Evolutionary conservation across 2,797 vertebrate genomes (phyloP).

Genomic region (Labeo calbasu): DNA sequence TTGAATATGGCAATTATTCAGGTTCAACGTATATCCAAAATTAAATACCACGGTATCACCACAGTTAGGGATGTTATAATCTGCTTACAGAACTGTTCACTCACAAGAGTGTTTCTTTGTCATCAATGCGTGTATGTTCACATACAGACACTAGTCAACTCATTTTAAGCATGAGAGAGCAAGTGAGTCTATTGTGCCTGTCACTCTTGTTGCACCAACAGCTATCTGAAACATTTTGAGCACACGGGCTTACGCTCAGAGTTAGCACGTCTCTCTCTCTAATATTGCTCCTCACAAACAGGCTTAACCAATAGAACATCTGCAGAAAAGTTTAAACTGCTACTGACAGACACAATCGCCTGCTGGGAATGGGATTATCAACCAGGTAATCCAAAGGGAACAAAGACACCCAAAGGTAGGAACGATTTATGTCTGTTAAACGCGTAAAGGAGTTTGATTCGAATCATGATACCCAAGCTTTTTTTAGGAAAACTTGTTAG

Average conservation of each 20-base stretch:
- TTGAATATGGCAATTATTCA: not conserved
- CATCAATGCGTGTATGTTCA: constrained; percentile 17
- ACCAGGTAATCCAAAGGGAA: constrained; percentile 68
- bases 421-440: not conserved
- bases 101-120: not conserved
- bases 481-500: not conserved
- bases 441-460: not conserved
- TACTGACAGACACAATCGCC: constrained; percentile 67
- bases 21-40: not conserved
- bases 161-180: constrained; percentile 75
- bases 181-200: constrained; percentile 76
- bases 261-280: constrained; percentile 76
- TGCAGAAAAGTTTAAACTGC: constrained; percentile 70
- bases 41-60: not conserved
- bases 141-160: constrained; percentile 65
- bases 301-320: constrained; percentile 69
- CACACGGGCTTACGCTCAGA: constrained; percentile 71
- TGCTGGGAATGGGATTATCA: constrained; percentile 70
- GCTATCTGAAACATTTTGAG: constrained; percentile 84
- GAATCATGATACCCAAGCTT: not conserved
- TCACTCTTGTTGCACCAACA: constrained; percentile 79
- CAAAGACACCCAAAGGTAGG: constrained; percentile 83
- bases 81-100: not conserved
- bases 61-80: not conserved
- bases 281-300: constrained; percentile 67